Base-by-base conservation (phyloP, 2,888 invertebrate species). In the Noctua janthina region DNA sequence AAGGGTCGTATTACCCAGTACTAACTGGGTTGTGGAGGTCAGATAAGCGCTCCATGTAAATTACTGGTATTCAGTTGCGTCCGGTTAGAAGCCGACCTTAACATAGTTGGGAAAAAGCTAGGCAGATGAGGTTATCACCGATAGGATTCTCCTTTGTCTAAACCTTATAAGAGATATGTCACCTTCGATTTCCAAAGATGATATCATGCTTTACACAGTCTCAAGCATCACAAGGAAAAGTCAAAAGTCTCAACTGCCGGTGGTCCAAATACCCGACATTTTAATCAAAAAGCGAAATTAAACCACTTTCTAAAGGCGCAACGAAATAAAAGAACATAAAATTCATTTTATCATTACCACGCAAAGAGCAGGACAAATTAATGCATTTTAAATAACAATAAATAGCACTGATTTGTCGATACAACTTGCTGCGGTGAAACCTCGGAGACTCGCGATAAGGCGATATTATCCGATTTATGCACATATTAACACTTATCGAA, bases 401-500 rank as follows among this genome's bases (percentile, higher is more conserved):
- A 86, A 90, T 85, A 87, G 74, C 73, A 67, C 71, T 84, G 81
- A 87, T 85, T 82, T 83, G 79, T 88, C 76, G 85, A 88, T 86
- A 85, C 84, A 72, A 78, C 74, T 81, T 39, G 62, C 72, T 74
- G 66, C 80, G 71, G 39, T 79, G 74, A 79, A 79, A 70, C 51
- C 68, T 79, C 66, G 64, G 77, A 67, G 75, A 78, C 80, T 86
- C 66, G 78, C 87, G 92, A 92, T 92, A 92, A 90, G 87, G 85
- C 87, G 88, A 92, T 90, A 87, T 84, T 83, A 92, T 92, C 91
- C 91, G 91, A 94, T 94, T 94, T 94, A 94, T 94, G 91, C 91
- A 90, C 92, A 92, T 93, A 92, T 93, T 93, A 93, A 93, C 93
- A 93, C 93, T 95, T 95, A 96, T 96, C 96, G 91, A 88, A 93